Evolutionary conservation across 37 sponge, comb jelly and placozoan genomes (phyloP), one percentile per base, ranked within the genome.

Genomic region (Cliona cf. orientalis): DNA sequence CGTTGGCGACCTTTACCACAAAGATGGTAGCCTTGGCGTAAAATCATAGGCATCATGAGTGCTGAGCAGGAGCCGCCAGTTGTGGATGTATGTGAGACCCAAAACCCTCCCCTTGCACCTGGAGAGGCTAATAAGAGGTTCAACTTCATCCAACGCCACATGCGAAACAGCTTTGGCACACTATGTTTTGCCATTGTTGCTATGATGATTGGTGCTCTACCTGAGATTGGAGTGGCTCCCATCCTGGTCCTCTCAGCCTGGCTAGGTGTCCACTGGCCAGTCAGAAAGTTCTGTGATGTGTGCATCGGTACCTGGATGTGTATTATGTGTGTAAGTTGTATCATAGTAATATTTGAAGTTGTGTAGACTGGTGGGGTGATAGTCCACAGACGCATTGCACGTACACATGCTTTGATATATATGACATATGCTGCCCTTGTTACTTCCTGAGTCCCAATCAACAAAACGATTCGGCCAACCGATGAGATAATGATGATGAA

Each of bases 211-310:
- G 58, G 46, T 19, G 12, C 59, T 9, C 9, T 56, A 5, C 71
- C 86, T 11, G 31, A 57, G n/a, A 67, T 75, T 4, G 42, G 38
- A 2, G 28, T 55, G 1, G 4, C 58, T n/a, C 68, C 76, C 2
- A 7, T 75, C 0, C 25, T 65, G 31, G 38, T 38, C 4, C 29
- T 71, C 43, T 26, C 72, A 32, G 38, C 39, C 1, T 75, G 58
- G 66, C 0, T 26, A 23, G 59, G 84, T 5, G 12, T 75, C 32
- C 71, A 61, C 56, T 42, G 58, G 75, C n/a, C 34, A 12, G 34
- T 73, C 25, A 39, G 73, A n/a, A 37, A 59, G 42, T 73, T 87
- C 33, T 57, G 66, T 63, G 81, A 80, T 71, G 22, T 57, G 19
- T 60, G 60, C 22, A 21, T n/a, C n/a, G 79, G 62, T 3, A 46